Base-by-base conservation (phyloP, 2,113 vertebrate genomes). In the Python bivittatus region DNA sequence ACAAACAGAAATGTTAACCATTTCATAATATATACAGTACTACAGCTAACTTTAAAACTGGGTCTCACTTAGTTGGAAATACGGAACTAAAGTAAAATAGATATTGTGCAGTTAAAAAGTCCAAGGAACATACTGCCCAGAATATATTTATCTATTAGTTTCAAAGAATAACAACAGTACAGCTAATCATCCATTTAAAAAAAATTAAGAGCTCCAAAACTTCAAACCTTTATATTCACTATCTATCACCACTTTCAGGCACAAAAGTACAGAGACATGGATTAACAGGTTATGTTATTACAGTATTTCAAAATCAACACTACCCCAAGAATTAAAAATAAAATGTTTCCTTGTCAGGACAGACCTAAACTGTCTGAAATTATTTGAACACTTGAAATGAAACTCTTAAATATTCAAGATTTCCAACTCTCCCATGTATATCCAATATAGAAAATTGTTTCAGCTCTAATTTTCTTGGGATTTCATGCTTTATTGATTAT, bases 401-500 rank as follows among this genome's bases (percentile, higher is more conserved):
- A 91, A 86, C 86, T 85, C 53, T 90, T 90, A 84, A 94, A 96
- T 48, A 95, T 91, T 90, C 92, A 89, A 84, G 58, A 91, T 88
- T 93, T 94, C 29, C 92, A 89, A 93, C 68, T 95, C 53, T 29
- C 58, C 93, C 22, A 29, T 27, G 90, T 54, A 91, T 88, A 86
- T 38, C 57, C 92, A 89, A 95, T 93, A 93, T 38, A 92, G 58
- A 91, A 93, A 91, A 89, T 68, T 64, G 87, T 84, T 61, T 53
- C 20, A 90, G 85, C 68, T 92, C 93, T 4, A 89, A 90, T 86
- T 95, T 93, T 79, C 56, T 88, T 93, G 84, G 61, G 90, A 58
- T 88, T 93, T 56, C 23, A n/a, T 52, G 93, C 88, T 94, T 95
- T 92, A 96, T 54, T 95, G 95, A 97, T 95, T 97, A 95, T 94